phyloP scores from a whole-genome alignment of 1,140 invertebrate genomes.

The Dinoponera quadriceps region DNA sequence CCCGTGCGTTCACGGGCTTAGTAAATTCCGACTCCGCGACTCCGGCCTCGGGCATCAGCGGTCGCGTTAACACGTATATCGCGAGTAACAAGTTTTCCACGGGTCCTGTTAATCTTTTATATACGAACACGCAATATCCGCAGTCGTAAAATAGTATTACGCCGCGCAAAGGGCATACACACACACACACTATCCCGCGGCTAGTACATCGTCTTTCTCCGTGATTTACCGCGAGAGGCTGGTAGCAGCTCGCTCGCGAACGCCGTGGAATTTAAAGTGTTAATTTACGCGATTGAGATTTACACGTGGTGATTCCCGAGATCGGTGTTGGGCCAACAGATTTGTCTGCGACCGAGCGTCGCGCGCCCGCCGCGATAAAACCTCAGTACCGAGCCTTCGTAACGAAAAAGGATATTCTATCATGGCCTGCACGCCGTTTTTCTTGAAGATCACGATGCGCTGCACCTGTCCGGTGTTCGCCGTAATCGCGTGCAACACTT shows the following conservation, averaged over 20 bases:
- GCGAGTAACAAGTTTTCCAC: background rate
- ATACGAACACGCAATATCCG: constrained; percentile 5
- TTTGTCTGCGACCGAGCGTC: background rate
- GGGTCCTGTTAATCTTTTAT: background rate
- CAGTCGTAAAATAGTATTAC: constrained; percentile 22
- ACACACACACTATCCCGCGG: no score
- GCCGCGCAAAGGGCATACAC: constrained; percentile 1
- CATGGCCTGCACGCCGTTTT: constrained; percentile 99
- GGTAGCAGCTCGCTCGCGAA: background rate
- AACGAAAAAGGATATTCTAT: constrained; percentile 99
- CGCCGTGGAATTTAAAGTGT: constrained; percentile 36
- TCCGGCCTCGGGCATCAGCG: background rate
- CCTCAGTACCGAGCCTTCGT: constrained; percentile 59
- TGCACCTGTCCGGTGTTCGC: constrained; percentile 97
- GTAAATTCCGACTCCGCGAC: background rate
- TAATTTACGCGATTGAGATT: constrained; percentile 46
- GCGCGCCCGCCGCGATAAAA: background rate
- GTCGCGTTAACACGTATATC: background rate
- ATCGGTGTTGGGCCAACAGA: constrained; percentile 15
- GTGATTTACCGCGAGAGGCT: constrained; percentile 11
- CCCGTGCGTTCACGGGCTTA: background rate
- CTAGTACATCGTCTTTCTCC: constrained; percentile 13
- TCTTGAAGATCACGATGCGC: constrained; percentile 99
- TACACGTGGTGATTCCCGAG: constrained; percentile 10
- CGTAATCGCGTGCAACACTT: constrained; percentile 99